phyloP scores from a whole-genome alignment of 37 sponge, comb jelly and placozoan genomes.

The Axinella damicornis region DNA sequence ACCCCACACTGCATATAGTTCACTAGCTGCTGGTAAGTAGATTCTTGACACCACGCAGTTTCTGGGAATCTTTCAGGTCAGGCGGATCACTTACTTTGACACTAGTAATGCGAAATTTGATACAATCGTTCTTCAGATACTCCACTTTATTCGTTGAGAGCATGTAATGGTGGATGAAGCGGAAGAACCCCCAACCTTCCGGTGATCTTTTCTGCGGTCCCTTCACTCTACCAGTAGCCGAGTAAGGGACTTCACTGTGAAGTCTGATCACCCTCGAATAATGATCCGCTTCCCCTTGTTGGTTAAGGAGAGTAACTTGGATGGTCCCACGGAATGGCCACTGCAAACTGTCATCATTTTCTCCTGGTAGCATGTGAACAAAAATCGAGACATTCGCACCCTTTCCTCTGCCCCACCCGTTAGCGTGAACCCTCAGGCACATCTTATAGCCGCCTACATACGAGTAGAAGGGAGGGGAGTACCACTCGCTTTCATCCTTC shows the following conservation, averaged over 20 bases:
- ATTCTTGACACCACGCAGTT: too few relatives aligned
- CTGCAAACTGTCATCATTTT: not conserved
- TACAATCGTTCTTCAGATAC: too few relatives aligned
- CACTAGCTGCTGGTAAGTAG: too few relatives aligned
- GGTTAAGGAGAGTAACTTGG: not conserved
- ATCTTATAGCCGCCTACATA: not conserved
- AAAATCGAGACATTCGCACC: not conserved
- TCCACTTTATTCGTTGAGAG: not conserved
- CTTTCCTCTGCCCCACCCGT: not conserved
- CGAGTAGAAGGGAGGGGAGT: slow-evolving; percentile 16
- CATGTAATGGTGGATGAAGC: not conserved
- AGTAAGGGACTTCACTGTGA: not conserved
- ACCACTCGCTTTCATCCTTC: slow-evolving; percentile 1
- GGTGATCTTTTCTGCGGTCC: not conserved
- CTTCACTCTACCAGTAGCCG: not conserved
- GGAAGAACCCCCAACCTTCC: not conserved
- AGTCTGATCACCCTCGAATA: not conserved
- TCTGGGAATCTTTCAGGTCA: too few relatives aligned
- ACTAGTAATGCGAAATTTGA: too few relatives aligned
- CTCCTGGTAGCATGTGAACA: not conserved
- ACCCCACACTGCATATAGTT: too few relatives aligned
- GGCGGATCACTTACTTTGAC: too few relatives aligned
- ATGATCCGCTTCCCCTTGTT: not conserved
- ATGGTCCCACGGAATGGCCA: not conserved
- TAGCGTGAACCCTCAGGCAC: not conserved